phyloP scores from a whole-genome alignment of 2,888 invertebrate genomes.

The Scaptomyza tumidula region DNA sequence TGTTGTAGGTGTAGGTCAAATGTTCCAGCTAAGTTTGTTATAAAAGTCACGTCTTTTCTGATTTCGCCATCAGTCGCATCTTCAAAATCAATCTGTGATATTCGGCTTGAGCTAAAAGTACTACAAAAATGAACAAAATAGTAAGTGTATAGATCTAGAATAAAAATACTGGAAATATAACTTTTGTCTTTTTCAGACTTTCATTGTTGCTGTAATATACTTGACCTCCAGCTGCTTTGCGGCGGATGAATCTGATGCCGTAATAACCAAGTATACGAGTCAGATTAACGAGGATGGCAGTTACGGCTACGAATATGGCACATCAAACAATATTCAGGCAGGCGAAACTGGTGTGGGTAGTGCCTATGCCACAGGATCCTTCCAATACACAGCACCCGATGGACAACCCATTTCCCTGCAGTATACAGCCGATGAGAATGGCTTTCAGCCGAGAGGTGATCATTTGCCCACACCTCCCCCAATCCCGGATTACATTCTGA shows the following conservation, averaged over 20 bases:
- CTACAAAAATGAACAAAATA: slow-evolving; percentile 66
- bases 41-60: slow-evolving; percentile 54
- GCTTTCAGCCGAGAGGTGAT: slow-evolving; percentile 81
- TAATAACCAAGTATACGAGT: slow-evolving; percentile 63
- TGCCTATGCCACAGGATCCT: slow-evolving; percentile 83
- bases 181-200: slow-evolving; percentile 26
- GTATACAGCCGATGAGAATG: slow-evolving; percentile 82
- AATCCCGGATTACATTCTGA: slow-evolving; percentile 80
- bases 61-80: slow-evolving; percentile 66
- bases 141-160: slow-evolving; percentile 55
- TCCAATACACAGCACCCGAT: slow-evolving; percentile 79
- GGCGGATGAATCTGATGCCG: slow-evolving; percentile 67
- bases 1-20: slow-evolving; percentile 77
- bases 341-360: slow-evolving; percentile 86
- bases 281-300: slow-evolving; percentile 82
- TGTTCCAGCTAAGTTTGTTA: slow-evolving; percentile 39
- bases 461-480: slow-evolving; percentile 84
- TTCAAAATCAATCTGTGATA: slow-evolving; percentile 40
- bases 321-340: slow-evolving; percentile 87
- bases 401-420: slow-evolving; percentile 73
- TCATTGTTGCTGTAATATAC: slow-evolving; percentile 55
- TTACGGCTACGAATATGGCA: slow-evolving; percentile 85
- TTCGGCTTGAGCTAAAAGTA: slow-evolving; percentile 7
- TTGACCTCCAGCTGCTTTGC: slow-evolving; percentile 53
- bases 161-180: background rate